These are phyloP conservation scores for roundworm (Caenorhabditis elegans) DNA, from an alignment of 1,140 invertebrate species.

Conservation along the genomic window WBcel235 BX284602.5:14610001-14610500, in stretches of 20 bases:
- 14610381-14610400: neutral
- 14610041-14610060: too few relatives aligned
- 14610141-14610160: constrained; percentile 45
- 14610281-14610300: constrained; percentile 40
- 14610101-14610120: constrained; percentile 49
- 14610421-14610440: too few relatives aligned
- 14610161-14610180: constrained; percentile 47
- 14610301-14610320: constrained; percentile 50
- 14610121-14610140: constrained; percentile 52
- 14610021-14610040: too few relatives aligned
- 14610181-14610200: constrained; percentile 47
- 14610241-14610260: neutral
- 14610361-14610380: constrained; percentile 42
- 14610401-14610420: neutral
- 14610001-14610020: too few relatives aligned
- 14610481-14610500: too few relatives aligned
- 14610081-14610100: constrained; percentile 49
- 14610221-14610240: too few relatives aligned
- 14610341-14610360: constrained; percentile 55
- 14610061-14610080: too few relatives aligned
- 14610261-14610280: constrained; percentile 43
- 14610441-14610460: too few relatives aligned
- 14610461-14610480: too few relatives aligned
- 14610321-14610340: constrained; percentile 51
- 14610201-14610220: constrained; percentile 44